A percentile compares a stretch with the other conserved stretches of the same genome.
phyloP scores from a whole-genome alignment of 2,888 invertebrate genomes.

The Drosophila aldrichi region DNA sequence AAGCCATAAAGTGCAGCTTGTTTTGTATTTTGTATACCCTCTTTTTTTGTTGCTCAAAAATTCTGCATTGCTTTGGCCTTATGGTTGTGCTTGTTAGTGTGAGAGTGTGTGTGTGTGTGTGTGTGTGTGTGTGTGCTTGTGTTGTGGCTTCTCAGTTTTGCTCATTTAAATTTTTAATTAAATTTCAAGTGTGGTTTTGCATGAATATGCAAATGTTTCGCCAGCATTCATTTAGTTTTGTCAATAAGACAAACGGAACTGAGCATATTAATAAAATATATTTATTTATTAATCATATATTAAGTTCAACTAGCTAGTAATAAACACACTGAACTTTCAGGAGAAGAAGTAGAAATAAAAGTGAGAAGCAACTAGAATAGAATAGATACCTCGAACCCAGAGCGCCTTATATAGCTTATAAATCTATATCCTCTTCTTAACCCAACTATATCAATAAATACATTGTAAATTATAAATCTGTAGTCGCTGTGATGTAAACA shows the following conservation, averaged over 20 bases:
- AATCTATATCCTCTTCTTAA: no score
- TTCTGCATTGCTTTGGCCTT: constrained; percentile 28
- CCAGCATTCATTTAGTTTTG: constrained; percentile 27
- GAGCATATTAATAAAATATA: not conserved
- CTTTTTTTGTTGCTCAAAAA: constrained; percentile 31
- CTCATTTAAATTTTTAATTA: constrained; percentile 76
- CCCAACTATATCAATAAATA: not conserved
- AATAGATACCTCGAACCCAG: no score
- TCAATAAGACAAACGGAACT: constrained; percentile 3
- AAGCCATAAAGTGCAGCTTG: constrained; percentile 65
- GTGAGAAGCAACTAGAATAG: no score
- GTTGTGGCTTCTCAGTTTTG: constrained; percentile 45
- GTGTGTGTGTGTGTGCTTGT: constrained; percentile 1
- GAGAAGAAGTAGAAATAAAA: no score
- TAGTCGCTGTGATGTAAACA: not conserved
- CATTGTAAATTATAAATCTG: not conserved
- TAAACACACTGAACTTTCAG: no score
- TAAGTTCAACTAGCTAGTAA: not conserved
- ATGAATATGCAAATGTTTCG: constrained; percentile 47
- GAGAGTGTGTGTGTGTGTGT: not conserved
- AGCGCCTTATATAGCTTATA: no score
- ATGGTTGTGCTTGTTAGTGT: constrained; percentile 12
- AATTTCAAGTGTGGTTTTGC: constrained; percentile 60
- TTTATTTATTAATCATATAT: constrained; percentile 5
- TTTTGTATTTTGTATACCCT: constrained; percentile 46